phyloP scores from a whole-genome alignment of 2,113 vertebrate species.

The Vulpes lagopus region DNA sequence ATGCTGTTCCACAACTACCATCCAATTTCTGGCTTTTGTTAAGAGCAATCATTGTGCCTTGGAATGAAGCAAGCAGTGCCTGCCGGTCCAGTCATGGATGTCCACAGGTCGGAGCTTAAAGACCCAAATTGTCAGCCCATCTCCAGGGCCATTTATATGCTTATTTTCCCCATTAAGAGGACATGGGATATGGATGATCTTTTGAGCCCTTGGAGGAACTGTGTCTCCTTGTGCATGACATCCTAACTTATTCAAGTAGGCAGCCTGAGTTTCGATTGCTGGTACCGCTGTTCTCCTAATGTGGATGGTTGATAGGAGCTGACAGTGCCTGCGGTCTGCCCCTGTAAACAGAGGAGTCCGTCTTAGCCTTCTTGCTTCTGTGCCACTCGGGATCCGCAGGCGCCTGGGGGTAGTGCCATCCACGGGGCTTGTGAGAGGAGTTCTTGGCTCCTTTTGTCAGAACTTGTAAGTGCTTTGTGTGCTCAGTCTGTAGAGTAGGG shows the following conservation, averaged over 20 bases:
- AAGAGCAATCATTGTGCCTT: neutral
- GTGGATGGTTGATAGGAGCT: neutral
- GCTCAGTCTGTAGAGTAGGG: neutral
- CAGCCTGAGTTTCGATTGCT: neutral
- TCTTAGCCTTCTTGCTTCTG: neutral
- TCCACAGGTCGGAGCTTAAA: neutral
- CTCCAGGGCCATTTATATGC: neutral
- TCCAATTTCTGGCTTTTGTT: neutral
- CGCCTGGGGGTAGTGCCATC: neutral
- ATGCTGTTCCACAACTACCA: neutral
- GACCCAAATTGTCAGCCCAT: neutral
- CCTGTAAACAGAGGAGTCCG: too few relatives aligned
- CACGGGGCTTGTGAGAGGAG: too few relatives aligned
- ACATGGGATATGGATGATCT: fast-evolving
- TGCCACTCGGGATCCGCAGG: neutral
- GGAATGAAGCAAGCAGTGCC: neutral
- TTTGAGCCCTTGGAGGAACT: neutral
- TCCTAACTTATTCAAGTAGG: fast-evolving
- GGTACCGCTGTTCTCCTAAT: neutral
- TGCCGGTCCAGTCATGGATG: fast-evolving
- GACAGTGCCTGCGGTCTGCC: neutral
- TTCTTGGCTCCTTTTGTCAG: neutral
- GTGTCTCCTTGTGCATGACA: neutral
- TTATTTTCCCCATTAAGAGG: neutral
- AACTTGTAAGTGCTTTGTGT: neutral